phyloP scores from a whole-genome alignment of 2,888 invertebrate genomes.

The Adineta ricciae region DNA sequence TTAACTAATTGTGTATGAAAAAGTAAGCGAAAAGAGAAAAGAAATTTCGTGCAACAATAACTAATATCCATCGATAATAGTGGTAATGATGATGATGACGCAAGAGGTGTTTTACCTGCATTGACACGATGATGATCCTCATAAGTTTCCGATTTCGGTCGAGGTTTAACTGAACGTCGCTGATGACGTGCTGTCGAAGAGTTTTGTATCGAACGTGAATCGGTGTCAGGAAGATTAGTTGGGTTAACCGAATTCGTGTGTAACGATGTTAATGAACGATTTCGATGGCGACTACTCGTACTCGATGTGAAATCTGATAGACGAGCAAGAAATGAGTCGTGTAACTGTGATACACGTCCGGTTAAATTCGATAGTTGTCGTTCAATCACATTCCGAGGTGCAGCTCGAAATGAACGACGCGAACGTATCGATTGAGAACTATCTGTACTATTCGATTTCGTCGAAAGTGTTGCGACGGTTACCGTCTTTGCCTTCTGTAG shows the following conservation, averaged over 20 bases:
- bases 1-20: background rate
- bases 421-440: background rate
- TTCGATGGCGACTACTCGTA: conserved; percentile 12
- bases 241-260: background rate
- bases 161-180: background rate
- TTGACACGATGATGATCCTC: conserved; percentile 19
- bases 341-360: conserved; percentile 12
- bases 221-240: background rate
- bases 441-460: background rate
- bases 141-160: conserved; percentile 23
- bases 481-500: too few relatives aligned
- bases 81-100: background rate
- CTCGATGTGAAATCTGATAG: conserved; percentile 5
- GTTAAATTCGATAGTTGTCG: conserved; percentile 14
- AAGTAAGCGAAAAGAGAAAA: background rate
- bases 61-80: background rate
- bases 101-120: background rate
- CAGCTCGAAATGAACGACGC: conserved; percentile 9
- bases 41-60: background rate
- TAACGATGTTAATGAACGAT: conserved; percentile 20
- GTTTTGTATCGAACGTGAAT: background rate
- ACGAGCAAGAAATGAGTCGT: background rate
- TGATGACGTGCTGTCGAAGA: background rate
- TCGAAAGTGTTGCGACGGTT: too few relatives aligned
- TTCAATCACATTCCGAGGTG: conserved; percentile 12